These are phyloP conservation scores for Raja brachyura DNA, from an alignment of 2,113 vertebrate species.

Conservation along the genomic window DNA sequence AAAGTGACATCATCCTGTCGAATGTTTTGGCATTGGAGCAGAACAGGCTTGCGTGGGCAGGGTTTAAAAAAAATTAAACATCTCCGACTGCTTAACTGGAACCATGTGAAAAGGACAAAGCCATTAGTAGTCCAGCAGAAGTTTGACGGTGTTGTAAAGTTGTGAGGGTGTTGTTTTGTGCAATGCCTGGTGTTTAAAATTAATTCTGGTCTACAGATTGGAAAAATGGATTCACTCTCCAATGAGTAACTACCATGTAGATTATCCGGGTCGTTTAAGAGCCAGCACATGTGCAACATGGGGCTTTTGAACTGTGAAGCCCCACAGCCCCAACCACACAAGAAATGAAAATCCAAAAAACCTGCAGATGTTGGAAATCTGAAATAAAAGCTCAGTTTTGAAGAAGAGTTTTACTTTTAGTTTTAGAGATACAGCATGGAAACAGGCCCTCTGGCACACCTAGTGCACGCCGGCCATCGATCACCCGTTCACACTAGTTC, in stretches of 20 bases:
- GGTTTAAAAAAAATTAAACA: constrained; percentile 62
- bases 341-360: neutral
- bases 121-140: neutral
- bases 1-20: constrained; percentile 65
- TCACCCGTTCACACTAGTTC: too few species aligned
- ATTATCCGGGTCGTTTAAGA: neutral
- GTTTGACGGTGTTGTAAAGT: neutral
- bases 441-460: too few species aligned
- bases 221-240: neutral
- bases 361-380: too few species aligned
- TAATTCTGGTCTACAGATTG: too few species aligned
- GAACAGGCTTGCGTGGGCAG: constrained; percentile 63
- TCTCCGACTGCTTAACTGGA: constrained; percentile 45
- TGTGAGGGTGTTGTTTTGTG: neutral
- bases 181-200: neutral
- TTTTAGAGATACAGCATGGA: too few species aligned
- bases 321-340: neutral
- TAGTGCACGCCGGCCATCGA: too few species aligned
- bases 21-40: constrained; percentile 61
- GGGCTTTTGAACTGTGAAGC: neutral
- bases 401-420: too few species aligned
- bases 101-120: neutral
- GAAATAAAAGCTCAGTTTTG: too few species aligned
- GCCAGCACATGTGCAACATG: too few species aligned
- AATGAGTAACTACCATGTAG: neutral